Evolutionary conservation across 2,113 vertebrate species (phyloP).

Genomic region (Scomber japonicus): DNA sequence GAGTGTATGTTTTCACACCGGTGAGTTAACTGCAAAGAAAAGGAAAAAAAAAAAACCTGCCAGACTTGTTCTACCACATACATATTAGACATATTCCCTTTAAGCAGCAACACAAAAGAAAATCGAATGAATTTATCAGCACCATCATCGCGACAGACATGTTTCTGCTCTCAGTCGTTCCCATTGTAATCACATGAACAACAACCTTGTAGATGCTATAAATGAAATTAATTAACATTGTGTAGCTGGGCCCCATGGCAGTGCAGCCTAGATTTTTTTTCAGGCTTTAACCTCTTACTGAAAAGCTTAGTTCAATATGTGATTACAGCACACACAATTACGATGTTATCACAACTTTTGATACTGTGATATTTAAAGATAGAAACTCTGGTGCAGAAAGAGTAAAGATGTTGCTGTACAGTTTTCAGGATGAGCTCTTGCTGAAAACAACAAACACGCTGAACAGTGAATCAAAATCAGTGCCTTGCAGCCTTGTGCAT

Average conservation of each 20-base stretch:
- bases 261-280: slow-evolving; percentile 46
- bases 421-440: slow-evolving; percentile 18
- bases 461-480: slow-evolving; percentile 11
- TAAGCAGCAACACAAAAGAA: slow-evolving; percentile 6
- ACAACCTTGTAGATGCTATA: slow-evolving; percentile 76
- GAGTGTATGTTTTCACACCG: slow-evolving; percentile 19
- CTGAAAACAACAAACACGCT: slow-evolving; percentile 29
- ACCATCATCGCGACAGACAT: slow-evolving; percentile 47
- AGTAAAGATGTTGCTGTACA: not conserved
- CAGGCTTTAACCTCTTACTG: slow-evolving; percentile 74
- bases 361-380: slow-evolving; percentile 66
- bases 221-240: slow-evolving; percentile 79
- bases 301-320: slow-evolving; percentile 73
- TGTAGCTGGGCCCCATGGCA: slow-evolving; percentile 67
- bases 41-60: slow-evolving; percentile 3
- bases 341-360: slow-evolving; percentile 64
- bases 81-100: not conserved
- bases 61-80: slow-evolving; percentile 43
- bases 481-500: not conserved
- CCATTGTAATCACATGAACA: slow-evolving; percentile 73
- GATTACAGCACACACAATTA: slow-evolving; percentile 75
- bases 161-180: slow-evolving; percentile 61
- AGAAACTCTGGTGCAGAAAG: slow-evolving; percentile 4
- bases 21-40: not conserved
- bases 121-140: slow-evolving; percentile 51